phyloP scores from a whole-genome alignment of 1,140 invertebrate genomes.

The Cotesia typhae region DNA sequence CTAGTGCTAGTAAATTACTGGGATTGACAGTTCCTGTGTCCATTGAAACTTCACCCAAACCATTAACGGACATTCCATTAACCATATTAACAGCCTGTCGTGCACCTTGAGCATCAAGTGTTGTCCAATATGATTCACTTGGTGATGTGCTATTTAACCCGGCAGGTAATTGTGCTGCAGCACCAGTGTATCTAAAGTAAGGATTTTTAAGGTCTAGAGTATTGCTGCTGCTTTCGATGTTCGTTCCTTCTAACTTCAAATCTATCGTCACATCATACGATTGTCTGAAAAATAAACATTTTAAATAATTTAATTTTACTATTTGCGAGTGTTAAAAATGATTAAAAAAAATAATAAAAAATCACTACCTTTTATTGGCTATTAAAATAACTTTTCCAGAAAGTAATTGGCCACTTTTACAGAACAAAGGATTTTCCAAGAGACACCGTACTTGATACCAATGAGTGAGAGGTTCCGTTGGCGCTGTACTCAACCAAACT shows the following conservation, averaged over 20 bases:
- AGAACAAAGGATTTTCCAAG: conserved; percentile 91
- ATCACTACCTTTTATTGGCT: conserved; percentile 86
- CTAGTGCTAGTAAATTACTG: conserved; percentile 68
- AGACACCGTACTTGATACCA: conserved; percentile 99
- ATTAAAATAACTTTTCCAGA: conserved; percentile 87
- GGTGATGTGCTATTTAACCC: conserved; percentile 89
- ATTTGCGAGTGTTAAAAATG: not conserved
- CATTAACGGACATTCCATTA: conserved; percentile 83
- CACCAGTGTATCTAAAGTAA: conserved; percentile 94
- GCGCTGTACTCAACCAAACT: conserved; percentile 98
- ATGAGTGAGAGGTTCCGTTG: conserved; percentile 98
- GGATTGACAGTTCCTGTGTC: conserved; percentile 69
- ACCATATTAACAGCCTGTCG: conserved; percentile 80
- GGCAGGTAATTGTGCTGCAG: conserved; percentile 86
- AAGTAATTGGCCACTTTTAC: conserved; percentile 92
- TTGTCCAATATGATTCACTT: conserved; percentile 90
- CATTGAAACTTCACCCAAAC: conserved; percentile 77
- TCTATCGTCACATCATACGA: conserved; percentile 99
- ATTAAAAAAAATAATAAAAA: not conserved
- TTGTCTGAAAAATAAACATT: conserved; percentile 72
- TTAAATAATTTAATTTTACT: conserved; percentile 18
- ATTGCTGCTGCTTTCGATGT: conserved; percentile 81
- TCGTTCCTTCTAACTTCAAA: conserved; percentile 87
- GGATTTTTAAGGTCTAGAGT: conserved; percentile 98
- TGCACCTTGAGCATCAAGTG: conserved; percentile 79